Base-by-base conservation (phyloP, 1,140 invertebrate genomes). In the Diprion similis region DNA sequence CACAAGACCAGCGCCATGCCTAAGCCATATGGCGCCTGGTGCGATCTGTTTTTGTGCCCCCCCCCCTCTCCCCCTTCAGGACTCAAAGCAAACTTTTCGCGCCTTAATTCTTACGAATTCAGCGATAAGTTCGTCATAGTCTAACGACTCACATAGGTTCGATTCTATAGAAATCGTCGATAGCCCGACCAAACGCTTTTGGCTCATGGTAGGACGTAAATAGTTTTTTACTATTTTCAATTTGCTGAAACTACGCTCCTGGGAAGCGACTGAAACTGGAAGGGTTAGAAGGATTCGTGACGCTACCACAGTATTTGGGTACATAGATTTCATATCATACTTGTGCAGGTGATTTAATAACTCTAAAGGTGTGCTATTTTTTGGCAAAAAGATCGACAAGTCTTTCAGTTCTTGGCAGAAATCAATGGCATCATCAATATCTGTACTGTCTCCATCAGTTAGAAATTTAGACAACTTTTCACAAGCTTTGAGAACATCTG, bases 301-400 rank as follows among this genome's bases (percentile, higher is more conserved):
- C 48, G 48, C 48, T 51, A 51, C 48, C 48, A 51, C 48, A 51
- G 48, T 51, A 51, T 51, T 51, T 51, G 48, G 48, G 48, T 51
- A 51, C 48, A 51, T 51, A 51, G 48, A 51, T 51, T 51, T 51
- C 48, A 51, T 51, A 15, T 51, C 48, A 51, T 51, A 51, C 48
- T 51, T 51, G 48, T 51, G 48, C 48, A 51, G 48, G 48, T 51
- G 48, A 51, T 51, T 51, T 51, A 51, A 51, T 15, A 51, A 8
- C 15, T 51, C 48, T 51, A 51, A 51, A 51, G 48, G 48, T 51
- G 48, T 51, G 48, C 48, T 51, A 51, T 51, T 51, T 51, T 51
- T 51, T 51, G 48, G 48, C 48, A 51, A 51, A 51, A 51, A 51
- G 48, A 51, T 51, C 48, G 48, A 51, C 48, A 51, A 51, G 48